Evolutionary conservation across 2,888 invertebrate genomes (phyloP), one percentile per base, ranked within the genome.

Genomic region (Eupithecia abbreviata): DNA sequence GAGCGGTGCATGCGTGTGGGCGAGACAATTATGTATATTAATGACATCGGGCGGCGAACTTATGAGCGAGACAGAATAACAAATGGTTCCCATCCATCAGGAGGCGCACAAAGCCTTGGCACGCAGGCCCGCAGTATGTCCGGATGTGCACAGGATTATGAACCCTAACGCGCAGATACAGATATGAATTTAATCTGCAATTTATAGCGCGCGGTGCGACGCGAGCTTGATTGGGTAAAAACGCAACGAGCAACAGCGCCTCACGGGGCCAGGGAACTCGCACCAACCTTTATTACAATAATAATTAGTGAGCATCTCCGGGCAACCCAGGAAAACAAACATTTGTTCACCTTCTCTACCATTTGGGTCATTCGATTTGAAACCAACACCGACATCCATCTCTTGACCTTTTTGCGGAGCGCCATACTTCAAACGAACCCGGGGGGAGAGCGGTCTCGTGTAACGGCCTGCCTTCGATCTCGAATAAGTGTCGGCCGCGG

Each of bases 81-180:
- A 84, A 84, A 88, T 88, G 85, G 84, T 82, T 78, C 79, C 81
- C 85, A 88, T 88, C 85, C 82, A 84, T 88, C 88, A 87, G 85
- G 83, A 47, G 80, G 83, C 84, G 79, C 84, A 85, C 85, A 85
- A 83, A 85, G 81, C 81, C 83, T 83, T 83, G 83, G 78, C 83
- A 83, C 79, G 82, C 78, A 74, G n/a, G 70, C 67, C n/a, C 43
- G 77, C 73, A 47, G 47, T 4, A 4, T 47, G 47, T 47, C 47
- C 47, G 47, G 47, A 12, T 47, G 47, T 65, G 47, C 82, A 77
- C 49, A 42, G 74, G 72, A 83, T 77, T 81, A 73, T 77, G 71
- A 7, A 74, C 77, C 77, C 71, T 82, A 81, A 12, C 7, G 2
- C 42, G 18, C 42, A 10, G 71, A 12, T 18, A 76, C 78, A 84